Evolutionary conservation across 2,113 vertebrate genomes (phyloP).

Genomic region (Clarias gariepinus): DNA sequence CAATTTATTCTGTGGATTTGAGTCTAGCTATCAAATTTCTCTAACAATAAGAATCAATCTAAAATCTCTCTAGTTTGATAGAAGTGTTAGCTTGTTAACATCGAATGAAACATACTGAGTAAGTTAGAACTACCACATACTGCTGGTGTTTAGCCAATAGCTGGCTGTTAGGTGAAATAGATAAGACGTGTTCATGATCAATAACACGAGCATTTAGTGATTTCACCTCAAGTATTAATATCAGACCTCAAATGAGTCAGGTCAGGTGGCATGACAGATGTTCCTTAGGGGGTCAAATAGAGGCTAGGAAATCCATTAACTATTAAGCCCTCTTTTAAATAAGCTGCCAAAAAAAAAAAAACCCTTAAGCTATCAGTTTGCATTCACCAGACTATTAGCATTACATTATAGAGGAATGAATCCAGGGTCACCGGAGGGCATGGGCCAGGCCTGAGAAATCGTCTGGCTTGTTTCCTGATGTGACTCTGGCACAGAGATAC

Average conservation of each 20-base stretch:
- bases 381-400: slow-evolving; percentile 60
- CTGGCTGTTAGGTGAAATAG: not conserved
- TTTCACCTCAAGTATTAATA: slow-evolving; percentile 37
- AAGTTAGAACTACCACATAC: not conserved
- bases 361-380: slow-evolving; percentile 69
- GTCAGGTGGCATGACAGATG: slow-evolving; percentile 58
- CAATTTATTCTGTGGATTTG: too few relatives aligned
- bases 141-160: not conserved
- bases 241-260: slow-evolving; percentile 60
- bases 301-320: slow-evolving; percentile 78
- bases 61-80: not conserved
- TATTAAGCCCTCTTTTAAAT: slow-evolving; percentile 80
- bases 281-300: slow-evolving; percentile 54
- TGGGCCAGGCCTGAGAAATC: slow-evolving; percentile 66
- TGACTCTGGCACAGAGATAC: slow-evolving; percentile 65
- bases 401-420: slow-evolving; percentile 73
- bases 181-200: slow-evolving; percentile 3
- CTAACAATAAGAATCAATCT: too few relatives aligned
- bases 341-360: slow-evolving; percentile 76
- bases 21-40: too few relatives aligned
- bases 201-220: not conserved
- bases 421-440: slow-evolving; percentile 73
- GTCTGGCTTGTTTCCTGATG: slow-evolving; percentile 80
- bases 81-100: not conserved
- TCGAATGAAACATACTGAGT: not conserved